phyloP scores from a whole-genome alignment of 2,113 vertebrate genomes.

The Pollimyrus isidori region DNA sequence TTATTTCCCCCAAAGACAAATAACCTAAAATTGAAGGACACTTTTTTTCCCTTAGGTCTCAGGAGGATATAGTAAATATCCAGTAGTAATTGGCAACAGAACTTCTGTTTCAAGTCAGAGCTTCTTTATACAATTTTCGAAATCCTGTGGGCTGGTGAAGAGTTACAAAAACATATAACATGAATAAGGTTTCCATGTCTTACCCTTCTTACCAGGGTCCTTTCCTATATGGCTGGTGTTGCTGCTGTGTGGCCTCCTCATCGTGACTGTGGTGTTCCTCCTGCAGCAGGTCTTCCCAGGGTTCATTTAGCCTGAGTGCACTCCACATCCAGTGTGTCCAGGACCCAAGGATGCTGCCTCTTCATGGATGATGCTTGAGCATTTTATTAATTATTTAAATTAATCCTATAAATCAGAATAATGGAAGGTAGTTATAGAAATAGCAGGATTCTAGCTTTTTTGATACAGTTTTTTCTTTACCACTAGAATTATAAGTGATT shows the following conservation, averaged over 20 bases:
- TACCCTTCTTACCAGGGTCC: conserved; percentile 53
- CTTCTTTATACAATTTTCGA: neutral
- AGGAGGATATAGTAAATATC: neutral
- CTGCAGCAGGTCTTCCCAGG: conserved; percentile 77
- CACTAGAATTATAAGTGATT: neutral
- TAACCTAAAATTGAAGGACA: too few relatives aligned
- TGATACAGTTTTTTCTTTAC: neutral
- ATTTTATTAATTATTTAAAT: neutral
- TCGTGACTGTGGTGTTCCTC: conserved; percentile 67
- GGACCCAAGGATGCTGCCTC: neutral
- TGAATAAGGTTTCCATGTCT: neutral
- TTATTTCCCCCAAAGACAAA: too few relatives aligned
- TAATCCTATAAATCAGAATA: neutral
- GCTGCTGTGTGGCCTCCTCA: conserved; percentile 68
- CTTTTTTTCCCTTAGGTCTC: too few relatives aligned
- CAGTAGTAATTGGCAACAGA: neutral
- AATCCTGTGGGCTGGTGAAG: neutral
- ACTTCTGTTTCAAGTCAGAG: neutral
- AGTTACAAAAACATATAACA: neutral
- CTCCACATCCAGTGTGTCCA: neutral
- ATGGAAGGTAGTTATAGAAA: neutral
- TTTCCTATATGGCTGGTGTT: conserved; percentile 82
- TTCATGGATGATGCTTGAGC: neutral
- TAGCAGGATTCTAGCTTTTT: neutral
- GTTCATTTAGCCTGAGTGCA: conserved; percentile 58